These are phyloP conservation scores for Prionailurus bengalensis DNA, from an alignment of 2,113 vertebrate genomes.

Conservation along the genomic window DNA sequence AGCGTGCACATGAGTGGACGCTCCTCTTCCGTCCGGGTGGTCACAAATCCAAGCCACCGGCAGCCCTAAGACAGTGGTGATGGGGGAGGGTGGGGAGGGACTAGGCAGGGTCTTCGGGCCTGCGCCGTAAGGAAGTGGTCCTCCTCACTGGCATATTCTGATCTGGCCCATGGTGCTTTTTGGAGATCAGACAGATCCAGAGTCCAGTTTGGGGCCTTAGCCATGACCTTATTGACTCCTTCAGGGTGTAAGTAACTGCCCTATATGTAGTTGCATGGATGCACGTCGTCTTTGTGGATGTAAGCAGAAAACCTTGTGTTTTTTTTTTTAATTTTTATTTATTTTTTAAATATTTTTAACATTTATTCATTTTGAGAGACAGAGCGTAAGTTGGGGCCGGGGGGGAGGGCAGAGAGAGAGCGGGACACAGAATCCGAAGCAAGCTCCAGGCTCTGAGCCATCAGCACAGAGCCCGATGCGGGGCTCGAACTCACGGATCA, in stretches of 20 bases:
- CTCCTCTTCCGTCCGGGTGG: background rate
- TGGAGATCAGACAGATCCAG: background rate
- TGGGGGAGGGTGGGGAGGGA: too few species aligned
- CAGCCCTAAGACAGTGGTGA: background rate
- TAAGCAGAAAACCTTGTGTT: background rate
- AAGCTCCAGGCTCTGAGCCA: too few species aligned
- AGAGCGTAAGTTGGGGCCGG: too few species aligned
- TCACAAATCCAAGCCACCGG: background rate
- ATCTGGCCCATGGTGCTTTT: background rate
- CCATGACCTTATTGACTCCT: too few species aligned
- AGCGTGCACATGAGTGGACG: accelerated
- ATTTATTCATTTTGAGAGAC: too few species aligned
- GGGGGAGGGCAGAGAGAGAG: too few species aligned
- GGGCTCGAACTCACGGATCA: too few species aligned
- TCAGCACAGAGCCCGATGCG: too few species aligned
- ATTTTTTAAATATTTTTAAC: too few species aligned
- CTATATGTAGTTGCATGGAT: accelerated
- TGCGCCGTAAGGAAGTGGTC: background rate
- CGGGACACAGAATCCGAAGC: too few species aligned
- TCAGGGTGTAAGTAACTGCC: background rate
- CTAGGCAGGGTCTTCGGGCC: too few species aligned
- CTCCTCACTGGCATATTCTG: background rate
- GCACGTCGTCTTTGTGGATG: background rate
- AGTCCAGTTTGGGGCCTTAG: background rate
- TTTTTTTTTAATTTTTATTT: too few species aligned